Percentiles rank a stretch among this genome's conserved stretches.
Conservation (phyloP, 2,888 invertebrate genomes). For the Malthinus seriepunctatus region DNA sequence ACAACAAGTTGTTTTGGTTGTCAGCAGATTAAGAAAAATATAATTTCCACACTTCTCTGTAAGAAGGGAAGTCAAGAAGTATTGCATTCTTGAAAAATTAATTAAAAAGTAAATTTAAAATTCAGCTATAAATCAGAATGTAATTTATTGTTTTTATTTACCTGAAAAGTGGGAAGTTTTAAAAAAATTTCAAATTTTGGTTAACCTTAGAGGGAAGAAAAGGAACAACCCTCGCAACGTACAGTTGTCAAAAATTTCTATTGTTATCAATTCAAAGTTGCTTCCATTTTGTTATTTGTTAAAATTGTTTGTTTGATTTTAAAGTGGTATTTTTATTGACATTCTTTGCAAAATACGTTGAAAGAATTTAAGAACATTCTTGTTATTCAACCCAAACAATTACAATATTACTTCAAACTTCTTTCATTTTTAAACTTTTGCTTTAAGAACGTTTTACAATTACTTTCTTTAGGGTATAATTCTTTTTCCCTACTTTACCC, state of each 20-base stretch:
- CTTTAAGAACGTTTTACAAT: slow-evolving; percentile 19
- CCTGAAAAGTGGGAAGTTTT: slow-evolving; percentile 31
- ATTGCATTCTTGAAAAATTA: slow-evolving; percentile 44
- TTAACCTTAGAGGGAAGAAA: not conserved
- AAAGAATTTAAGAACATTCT: slow-evolving; percentile 37
- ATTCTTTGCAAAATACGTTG: slow-evolving; percentile 35
- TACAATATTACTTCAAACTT: slow-evolving; percentile 31
- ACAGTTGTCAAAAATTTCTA: slow-evolving; percentile 34
- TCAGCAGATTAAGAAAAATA: slow-evolving; percentile 39
- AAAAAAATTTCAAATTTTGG: not conserved
- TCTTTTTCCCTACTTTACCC: slow-evolving; percentile 19
- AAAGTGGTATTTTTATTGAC: slow-evolving; percentile 40
- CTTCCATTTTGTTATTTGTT: slow-evolving; percentile 32
- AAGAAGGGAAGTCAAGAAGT: slow-evolving; percentile 37
- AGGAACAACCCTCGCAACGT: slow-evolving; percentile 15
- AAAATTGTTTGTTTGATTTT: slow-evolving; percentile 38
- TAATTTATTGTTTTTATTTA: slow-evolving; percentile 47
- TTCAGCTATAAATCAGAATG: slow-evolving; percentile 43
- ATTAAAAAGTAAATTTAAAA: slow-evolving; percentile 48
- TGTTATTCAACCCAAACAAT: slow-evolving; percentile 37
- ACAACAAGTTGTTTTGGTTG: slow-evolving; percentile 29
- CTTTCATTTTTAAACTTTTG: slow-evolving; percentile 29
- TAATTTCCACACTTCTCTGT: slow-evolving; percentile 40
- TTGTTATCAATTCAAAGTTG: slow-evolving; percentile 31
- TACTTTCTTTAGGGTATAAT: slow-evolving; percentile 16